These are phyloP conservation scores for Drosophila baimaii DNA, from an alignment of 1,140 invertebrate genomes.

Conservation along the genomic window DNA sequence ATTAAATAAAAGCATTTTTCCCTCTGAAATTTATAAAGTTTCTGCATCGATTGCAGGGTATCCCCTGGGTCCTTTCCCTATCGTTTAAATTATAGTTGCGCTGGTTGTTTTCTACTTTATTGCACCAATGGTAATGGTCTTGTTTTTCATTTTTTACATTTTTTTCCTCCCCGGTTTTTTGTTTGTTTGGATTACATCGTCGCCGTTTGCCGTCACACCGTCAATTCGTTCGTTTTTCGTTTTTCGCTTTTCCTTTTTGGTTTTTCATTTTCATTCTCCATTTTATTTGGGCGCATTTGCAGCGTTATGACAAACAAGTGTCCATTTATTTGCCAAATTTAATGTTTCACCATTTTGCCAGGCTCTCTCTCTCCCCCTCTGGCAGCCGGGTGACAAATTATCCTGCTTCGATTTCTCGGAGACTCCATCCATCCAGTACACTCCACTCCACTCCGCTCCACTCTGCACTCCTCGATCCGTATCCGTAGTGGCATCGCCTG, in stretches of 20 bases:
- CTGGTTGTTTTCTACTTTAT: slow-evolving; percentile 80
- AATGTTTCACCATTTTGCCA: slow-evolving; percentile 77
- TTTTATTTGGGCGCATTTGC: slow-evolving; percentile 78
- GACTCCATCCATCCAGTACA: slow-evolving; percentile 41
- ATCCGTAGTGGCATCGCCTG: not conserved
- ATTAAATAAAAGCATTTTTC: not conserved
- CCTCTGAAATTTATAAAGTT: not conserved
- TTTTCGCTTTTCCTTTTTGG: slow-evolving; percentile 45
- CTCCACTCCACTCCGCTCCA: not conserved
- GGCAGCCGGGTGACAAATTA: slow-evolving; percentile 73
- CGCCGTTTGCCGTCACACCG: slow-evolving; percentile 40
- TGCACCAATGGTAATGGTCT: slow-evolving; percentile 80
- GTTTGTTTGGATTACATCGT: slow-evolving; percentile 69
- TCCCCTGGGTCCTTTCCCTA: slow-evolving; percentile 28
- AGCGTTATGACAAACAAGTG: slow-evolving; percentile 83
- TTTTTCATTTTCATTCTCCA: slow-evolving; percentile 62
- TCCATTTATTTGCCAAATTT: slow-evolving; percentile 83
- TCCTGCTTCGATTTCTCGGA: slow-evolving; percentile 77
- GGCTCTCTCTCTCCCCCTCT: slow-evolving; percentile 3
- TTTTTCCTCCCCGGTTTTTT: slow-evolving; percentile 29
- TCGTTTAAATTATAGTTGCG: slow-evolving; percentile 31
- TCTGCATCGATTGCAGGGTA: slow-evolving; percentile 20
- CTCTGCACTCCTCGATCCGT: not conserved
- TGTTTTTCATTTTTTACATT: slow-evolving; percentile 77
- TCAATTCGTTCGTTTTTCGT: slow-evolving; percentile 41